Evolutionary conservation across 2,113 vertebrate genomes (phyloP).

Genomic region (Cynoglossus semilaevis): DNA sequence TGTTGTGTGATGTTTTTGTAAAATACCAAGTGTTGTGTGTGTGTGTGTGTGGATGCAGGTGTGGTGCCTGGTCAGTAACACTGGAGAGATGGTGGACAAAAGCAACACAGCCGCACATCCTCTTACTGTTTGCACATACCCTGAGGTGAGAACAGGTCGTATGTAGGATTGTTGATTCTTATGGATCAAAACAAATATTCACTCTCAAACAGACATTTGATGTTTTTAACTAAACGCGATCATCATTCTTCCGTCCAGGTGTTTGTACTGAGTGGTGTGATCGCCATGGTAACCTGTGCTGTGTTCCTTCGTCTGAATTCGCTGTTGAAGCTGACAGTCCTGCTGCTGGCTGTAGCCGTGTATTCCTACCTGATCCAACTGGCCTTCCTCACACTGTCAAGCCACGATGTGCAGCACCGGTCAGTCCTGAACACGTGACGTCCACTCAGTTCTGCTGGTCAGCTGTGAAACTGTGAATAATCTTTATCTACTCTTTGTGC

Average conservation of each 20-base stretch:
- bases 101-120: constrained; percentile 40
- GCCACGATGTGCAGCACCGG: constrained; percentile 44
- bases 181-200: too few species aligned
- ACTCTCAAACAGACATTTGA: too few species aligned
- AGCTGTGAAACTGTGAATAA: too few species aligned
- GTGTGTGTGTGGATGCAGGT: constrained; percentile 71
- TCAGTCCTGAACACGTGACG: constrained; percentile 8
- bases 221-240: background rate
- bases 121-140: constrained; percentile 84
- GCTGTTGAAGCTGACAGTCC: constrained; percentile 88
- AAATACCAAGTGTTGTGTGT: background rate
- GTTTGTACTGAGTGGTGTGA: constrained; percentile 88
- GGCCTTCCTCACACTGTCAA: constrained; percentile 80
- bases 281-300: constrained; percentile 97
- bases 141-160: constrained; percentile 80
- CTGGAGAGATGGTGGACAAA: constrained; percentile 74
- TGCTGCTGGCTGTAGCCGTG: constrained; percentile 85
- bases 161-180: background rate
- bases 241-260: constrained; percentile 70
- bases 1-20: too few species aligned
- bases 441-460: too few species aligned
- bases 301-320: constrained; percentile 94
- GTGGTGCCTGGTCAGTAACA: constrained; percentile 85
- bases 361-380: constrained; percentile 90
- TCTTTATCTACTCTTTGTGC: too few species aligned